These are phyloP conservation scores for Ruditapes philippinarum DNA, from an alignment of 1,140 invertebrate genomes.

Conservation along the genomic window DNA sequence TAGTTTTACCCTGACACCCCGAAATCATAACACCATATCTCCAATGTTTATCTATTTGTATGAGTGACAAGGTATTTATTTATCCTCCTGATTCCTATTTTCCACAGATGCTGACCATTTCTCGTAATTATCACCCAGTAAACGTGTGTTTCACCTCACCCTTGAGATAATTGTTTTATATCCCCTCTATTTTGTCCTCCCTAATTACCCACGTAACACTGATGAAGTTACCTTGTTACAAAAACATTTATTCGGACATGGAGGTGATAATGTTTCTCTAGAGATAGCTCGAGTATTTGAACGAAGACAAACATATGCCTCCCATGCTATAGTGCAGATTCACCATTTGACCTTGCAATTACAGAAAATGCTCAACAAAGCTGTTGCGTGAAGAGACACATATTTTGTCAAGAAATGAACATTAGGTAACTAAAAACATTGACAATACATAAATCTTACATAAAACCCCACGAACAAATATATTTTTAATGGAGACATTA, in stretches of 20 bases:
- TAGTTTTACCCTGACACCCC: conserved; percentile 18
- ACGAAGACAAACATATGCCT: background rate
- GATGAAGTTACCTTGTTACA: background rate
- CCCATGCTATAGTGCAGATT: too few relatives aligned
- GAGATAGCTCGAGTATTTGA: background rate
- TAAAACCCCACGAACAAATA: too few relatives aligned
- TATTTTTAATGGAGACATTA: too few relatives aligned
- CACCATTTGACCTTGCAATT: too few relatives aligned
- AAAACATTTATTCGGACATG: background rate
- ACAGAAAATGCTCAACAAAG: too few relatives aligned
- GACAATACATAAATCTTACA: too few relatives aligned
- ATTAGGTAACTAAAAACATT: too few relatives aligned
- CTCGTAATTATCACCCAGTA: conserved; percentile 26
- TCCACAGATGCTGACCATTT: background rate
- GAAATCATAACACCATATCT: conserved; percentile 18
- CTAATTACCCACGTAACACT: conserved; percentile 5
- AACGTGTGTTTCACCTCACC: conserved; percentile 8
- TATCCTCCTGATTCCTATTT: background rate
- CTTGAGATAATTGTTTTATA: conserved; percentile 34
- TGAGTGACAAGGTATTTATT: conserved; percentile 28
- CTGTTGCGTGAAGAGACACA: too few relatives aligned
- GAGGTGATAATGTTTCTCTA: conserved; percentile 17
- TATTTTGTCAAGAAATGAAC: too few relatives aligned
- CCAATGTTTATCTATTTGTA: conserved; percentile 12
- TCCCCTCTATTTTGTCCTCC: background rate